Conservation (phyloP, 2,113 vertebrate genomes). For the Heteronetta atricapilla region DNA sequence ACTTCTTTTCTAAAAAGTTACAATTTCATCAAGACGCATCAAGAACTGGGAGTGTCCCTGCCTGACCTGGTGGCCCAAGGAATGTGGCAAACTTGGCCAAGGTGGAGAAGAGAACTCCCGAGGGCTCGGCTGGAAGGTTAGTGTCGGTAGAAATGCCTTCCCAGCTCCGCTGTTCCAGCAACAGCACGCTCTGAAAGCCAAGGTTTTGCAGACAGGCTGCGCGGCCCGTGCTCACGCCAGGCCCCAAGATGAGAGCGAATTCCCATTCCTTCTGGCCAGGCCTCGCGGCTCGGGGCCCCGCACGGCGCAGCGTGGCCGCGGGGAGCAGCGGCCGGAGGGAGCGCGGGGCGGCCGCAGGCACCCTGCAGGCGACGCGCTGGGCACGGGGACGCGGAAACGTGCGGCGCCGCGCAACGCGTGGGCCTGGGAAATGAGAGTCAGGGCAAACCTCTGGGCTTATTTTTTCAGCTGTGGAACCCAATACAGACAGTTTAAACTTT, state of each 20-base stretch:
- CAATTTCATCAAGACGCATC: background rate
- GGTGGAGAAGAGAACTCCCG: slow-evolving; percentile 27
- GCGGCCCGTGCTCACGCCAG: background rate
- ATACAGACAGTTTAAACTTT: background rate
- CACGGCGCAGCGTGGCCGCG: background rate
- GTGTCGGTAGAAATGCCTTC: slow-evolving; percentile 47
- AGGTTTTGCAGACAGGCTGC: slow-evolving; percentile 34
- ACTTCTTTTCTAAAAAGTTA: slow-evolving; percentile 6
- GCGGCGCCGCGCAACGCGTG: background rate
- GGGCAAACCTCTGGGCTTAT: background rate
- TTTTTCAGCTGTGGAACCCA: background rate
- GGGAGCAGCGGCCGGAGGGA: no score
- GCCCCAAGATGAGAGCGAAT: background rate
- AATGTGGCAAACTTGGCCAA: slow-evolving; percentile 63
- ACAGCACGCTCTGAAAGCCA: background rate
- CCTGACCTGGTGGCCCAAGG: slow-evolving; percentile 55
- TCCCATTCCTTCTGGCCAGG: background rate
- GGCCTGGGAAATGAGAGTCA: background rate
- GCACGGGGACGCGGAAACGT: background rate
- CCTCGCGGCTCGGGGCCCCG: background rate
- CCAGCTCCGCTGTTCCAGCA: slow-evolving; percentile 41
- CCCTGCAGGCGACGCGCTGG: background rate
- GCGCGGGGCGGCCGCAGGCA: no score
- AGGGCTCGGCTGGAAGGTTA: background rate
- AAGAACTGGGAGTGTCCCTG: slow-evolving; percentile 47